Evolutionary conservation across 2,888 invertebrate genomes (phyloP), one percentile per base, ranked within the genome.

Genomic region (Drosophila histrio): DNA sequence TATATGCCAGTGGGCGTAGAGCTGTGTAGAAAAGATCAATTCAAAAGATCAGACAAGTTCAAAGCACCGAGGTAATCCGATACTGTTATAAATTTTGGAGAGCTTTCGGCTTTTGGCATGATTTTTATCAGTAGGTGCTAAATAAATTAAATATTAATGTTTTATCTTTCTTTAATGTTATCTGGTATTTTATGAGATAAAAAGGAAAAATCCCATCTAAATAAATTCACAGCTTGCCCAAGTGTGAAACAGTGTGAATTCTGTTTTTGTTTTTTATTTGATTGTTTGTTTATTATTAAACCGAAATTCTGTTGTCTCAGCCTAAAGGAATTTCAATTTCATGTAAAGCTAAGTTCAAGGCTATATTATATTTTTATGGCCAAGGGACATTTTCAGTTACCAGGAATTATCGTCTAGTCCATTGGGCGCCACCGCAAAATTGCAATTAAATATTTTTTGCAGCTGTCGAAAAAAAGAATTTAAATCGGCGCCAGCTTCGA

Each of bases 201-300:
- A 74, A 67, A 46, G 63, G 66, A 64, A 77, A 80, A 70, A 60
- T 64, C 46, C 52, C 64, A 76, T 80, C 46, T 22, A 67, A 68
- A 84, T 84, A 57, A 84, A 83, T 76, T 77, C 54, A 38, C 65
- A 62, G 62, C 41, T 38, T 60, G 15, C 71, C 49, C 52, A 77
- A 74, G 80, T 79, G 72, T 60, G 60, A 72, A 72, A 59, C 61
- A 65, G 61, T 66, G 43, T 53, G 6, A 21, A n/a, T 69, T 43
- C 9, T 30, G 11, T 8, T 52, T 32, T 36, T 15, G 6, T 24
- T 26, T 38, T 53, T 52, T 11, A 39, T 46, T 57, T 38, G 13
- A 2, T 21, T 38, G 17, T 46, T 36, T 36, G 15, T 15, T 34
- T 24, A 38, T 39, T 21, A 13, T 34, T 17, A 3, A 22, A 38